A percentile compares a stretch with the other conserved stretches of the same genome.
Evolutionary conservation across 2,797 vertebrate species (phyloP).

Genomic region (Limnodromus scolopaceus): DNA sequence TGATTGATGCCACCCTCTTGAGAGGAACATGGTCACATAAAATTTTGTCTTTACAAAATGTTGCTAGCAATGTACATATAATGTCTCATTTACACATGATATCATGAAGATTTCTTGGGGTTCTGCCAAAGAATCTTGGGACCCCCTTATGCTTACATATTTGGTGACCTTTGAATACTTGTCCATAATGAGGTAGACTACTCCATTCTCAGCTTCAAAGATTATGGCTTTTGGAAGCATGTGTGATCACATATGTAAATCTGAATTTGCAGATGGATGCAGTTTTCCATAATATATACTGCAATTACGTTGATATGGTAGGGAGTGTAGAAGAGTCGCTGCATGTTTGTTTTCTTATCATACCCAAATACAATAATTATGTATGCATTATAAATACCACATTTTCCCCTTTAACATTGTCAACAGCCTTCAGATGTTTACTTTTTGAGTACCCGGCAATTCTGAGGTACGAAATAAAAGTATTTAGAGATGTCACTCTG

Average conservation of each 20-base stretch:
- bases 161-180: background rate
- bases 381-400: background rate
- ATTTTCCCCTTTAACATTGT: background rate
- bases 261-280: background rate
- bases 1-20: background rate
- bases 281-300: background rate
- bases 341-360: background rate
- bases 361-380: background rate
- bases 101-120: background rate
- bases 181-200: background rate
- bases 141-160: background rate
- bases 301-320: background rate
- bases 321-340: background rate
- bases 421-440: background rate
- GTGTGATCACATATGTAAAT: background rate
- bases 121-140: background rate
- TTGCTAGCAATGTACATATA: background rate
- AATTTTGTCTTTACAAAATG: background rate
- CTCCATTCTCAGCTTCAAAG: background rate
- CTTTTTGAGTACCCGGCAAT: background rate
- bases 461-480: background rate
- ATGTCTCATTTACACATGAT: background rate
- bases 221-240: background rate
- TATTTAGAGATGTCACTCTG: background rate
- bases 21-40: background rate